phyloP scores from a whole-genome alignment of 35 echinoderm and acorn worm species.

The Ophiothrix spiculata region DNA sequence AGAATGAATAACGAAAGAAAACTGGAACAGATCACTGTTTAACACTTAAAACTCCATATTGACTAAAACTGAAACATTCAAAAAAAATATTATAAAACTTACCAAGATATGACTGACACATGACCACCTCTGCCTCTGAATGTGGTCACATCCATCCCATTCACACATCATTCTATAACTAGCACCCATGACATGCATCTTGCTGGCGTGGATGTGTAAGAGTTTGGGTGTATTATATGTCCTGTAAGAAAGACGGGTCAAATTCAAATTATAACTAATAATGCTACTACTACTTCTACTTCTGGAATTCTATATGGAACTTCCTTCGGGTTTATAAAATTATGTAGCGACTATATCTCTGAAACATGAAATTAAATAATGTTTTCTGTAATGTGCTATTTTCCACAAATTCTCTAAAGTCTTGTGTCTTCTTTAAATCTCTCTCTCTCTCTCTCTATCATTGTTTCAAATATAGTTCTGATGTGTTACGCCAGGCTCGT shows the following conservation, averaged over 20 bases:
- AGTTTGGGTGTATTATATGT: constrained; percentile 56
- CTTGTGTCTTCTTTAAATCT: no score
- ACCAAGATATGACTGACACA: constrained; percentile 92
- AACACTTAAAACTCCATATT: no score
- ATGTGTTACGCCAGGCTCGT: no score
- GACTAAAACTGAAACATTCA: no score
- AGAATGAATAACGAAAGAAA: no score
- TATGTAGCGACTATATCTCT: not conserved
- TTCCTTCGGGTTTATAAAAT: no score
- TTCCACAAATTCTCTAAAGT: no score
- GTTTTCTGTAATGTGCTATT: no score
- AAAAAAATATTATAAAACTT: constrained; percentile 14
- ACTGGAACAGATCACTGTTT: no score
- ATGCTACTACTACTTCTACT: not conserved
- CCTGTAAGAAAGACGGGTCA: constrained; percentile 26
- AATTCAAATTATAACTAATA: not conserved
- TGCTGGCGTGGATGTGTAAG: constrained; percentile 68
- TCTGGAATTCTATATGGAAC: no score
- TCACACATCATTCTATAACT: constrained; percentile 78
- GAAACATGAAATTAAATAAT: not conserved
- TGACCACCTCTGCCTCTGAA: constrained; percentile 94
- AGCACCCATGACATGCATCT: constrained; percentile 52
- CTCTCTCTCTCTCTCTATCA: no score
- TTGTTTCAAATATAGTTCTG: no score
- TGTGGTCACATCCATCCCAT: constrained; percentile 92